Percentiles rank a stretch among this genome's conserved stretches.
Evolutionary conservation across 2,797 vertebrate species (phyloP).

Genomic region (Otolemur crassicaudatus): DNA sequence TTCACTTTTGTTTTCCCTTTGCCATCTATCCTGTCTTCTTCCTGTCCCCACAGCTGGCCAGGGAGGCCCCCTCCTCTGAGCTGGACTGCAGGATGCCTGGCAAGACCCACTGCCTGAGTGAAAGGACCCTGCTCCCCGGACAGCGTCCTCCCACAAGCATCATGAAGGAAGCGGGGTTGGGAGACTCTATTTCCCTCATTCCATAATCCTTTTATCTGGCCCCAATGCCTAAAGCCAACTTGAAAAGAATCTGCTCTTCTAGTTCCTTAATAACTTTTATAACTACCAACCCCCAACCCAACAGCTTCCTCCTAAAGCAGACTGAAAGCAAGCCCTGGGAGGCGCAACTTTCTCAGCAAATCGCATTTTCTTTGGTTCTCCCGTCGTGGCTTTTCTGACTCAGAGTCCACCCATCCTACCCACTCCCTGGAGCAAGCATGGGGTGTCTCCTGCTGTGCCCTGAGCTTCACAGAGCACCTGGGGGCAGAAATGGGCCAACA

Average conservation of each 20-base stretch:
- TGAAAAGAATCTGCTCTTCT: not conserved
- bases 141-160: accelerated
- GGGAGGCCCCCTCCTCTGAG: no score
- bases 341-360: not conserved
- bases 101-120: accelerated
- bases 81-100: accelerated
- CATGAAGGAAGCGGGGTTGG: accelerated
- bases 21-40: not conserved
- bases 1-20: not conserved
- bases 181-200: accelerated
- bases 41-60: not conserved
- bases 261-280: not conserved
- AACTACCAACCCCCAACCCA: not conserved
- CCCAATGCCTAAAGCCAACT: not conserved
- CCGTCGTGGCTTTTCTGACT: not conserved
- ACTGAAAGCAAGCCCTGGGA: no score
- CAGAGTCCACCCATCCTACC: not conserved
- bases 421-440: not conserved
- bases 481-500: not conserved
- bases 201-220: not conserved
- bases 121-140: not conserved
- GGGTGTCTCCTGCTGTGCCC: accelerated
- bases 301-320: not conserved
- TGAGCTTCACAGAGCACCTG: accelerated
- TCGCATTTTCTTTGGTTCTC: not conserved